Conservation (phyloP, 2,113 vertebrate species). For the Dipodomys stephensi region DNA sequence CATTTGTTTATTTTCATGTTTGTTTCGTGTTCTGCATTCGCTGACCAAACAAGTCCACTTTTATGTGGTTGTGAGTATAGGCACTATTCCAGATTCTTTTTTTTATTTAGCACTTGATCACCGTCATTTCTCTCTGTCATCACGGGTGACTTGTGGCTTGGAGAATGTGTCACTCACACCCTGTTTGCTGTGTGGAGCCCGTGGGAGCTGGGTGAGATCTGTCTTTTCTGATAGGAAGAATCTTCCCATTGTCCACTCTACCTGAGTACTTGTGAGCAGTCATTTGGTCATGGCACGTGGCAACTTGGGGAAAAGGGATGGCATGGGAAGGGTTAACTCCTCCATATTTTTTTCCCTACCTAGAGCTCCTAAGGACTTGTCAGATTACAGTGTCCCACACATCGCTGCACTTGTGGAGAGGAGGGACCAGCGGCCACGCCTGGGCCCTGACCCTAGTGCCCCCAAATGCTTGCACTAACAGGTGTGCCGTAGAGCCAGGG, state of each 20-base stretch:
- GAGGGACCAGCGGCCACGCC: neutral
- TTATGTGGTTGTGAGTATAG: constrained; percentile 10
- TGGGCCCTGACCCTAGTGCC: neutral
- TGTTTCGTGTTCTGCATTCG: neutral
- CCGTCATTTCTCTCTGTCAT: neutral
- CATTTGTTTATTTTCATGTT: constrained; percentile 53
- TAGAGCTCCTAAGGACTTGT: neutral
- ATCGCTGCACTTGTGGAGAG: neutral
- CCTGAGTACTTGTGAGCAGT: neutral
- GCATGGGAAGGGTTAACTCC: neutral
- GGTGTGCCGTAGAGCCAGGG: neutral
- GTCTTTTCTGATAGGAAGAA: neutral
- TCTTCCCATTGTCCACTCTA: neutral
- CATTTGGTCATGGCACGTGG: neutral
- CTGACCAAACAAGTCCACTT: neutral
- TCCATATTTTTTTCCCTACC: neutral
- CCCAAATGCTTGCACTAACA: fast-evolving
- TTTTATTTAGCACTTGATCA: constrained; percentile 24
- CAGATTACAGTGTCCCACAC: fast-evolving
- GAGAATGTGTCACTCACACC: fast-evolving
- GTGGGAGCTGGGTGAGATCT: neutral
- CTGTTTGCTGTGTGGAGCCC: fast-evolving
- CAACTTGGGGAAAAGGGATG: neutral
- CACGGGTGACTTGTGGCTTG: neutral
- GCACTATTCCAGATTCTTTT: neutral